A percentile compares a stretch with the other conserved stretches of the same genome.
Evolutionary conservation across 2,797 vertebrate genomes (phyloP).

Genomic region (Echiichthys vipera): DNA sequence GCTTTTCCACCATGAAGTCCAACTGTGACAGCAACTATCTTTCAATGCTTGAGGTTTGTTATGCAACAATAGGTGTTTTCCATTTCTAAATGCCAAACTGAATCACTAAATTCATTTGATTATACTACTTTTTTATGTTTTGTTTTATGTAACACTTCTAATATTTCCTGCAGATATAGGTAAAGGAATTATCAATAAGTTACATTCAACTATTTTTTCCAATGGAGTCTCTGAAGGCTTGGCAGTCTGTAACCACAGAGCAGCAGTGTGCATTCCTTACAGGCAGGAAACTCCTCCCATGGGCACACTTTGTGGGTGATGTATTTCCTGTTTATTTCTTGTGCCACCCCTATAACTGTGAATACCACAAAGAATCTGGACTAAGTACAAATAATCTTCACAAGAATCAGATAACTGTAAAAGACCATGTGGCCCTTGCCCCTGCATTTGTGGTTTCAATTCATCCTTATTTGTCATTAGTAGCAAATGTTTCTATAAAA

Average conservation of each 20-base stretch:
- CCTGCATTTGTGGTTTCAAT: conserved; percentile 13
- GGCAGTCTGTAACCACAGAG: not conserved
- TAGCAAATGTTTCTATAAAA: conserved; percentile 37
- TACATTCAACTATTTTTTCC: not conserved
- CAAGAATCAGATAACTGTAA: conserved; percentile 20
- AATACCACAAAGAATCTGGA: conserved; percentile 40
- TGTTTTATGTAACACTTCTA: not conserved
- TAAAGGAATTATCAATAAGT: not conserved
- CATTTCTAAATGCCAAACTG: conserved; percentile 46
- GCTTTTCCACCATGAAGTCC: conserved; percentile 45
- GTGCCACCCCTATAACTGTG: conserved; percentile 49
- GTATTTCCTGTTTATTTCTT: conserved; percentile 76
- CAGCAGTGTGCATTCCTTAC: conserved; percentile 52
- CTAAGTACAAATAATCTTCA: conserved; percentile 26
- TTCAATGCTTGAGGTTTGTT: conserved; percentile 23
- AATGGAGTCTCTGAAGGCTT: not conserved
- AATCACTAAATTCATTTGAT: not conserved
- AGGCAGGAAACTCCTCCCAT: conserved; percentile 64
- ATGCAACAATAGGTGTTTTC: conserved; percentile 57
- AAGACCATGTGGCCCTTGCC: conserved; percentile 10
- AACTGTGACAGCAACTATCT: conserved; percentile 40
- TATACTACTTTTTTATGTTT: not conserved
- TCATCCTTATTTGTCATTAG: conserved; percentile 3
- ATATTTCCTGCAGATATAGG: conserved; percentile 1
- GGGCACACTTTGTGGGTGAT: conserved; percentile 60